These are phyloP conservation scores for Thermophis baileyi DNA, from an alignment of 2,113 vertebrate species.

Conservation along the genomic window DNA sequence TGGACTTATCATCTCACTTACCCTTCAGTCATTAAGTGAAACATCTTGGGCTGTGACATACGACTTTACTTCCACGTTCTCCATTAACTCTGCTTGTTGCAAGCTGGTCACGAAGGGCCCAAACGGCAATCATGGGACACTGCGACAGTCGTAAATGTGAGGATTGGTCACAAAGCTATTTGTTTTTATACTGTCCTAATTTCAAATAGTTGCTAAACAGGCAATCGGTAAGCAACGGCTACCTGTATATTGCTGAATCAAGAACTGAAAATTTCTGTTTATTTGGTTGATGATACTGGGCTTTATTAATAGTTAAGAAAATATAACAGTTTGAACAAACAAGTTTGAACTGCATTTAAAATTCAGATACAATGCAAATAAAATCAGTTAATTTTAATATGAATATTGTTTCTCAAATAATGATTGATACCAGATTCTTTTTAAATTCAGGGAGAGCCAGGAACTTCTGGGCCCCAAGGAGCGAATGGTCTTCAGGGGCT, in stretches of 20 bases:
- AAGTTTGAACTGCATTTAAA: not conserved
- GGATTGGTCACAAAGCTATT: not conserved
- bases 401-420: not conserved
- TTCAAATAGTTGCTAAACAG: not conserved
- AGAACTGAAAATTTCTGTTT: not conserved
- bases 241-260: not conserved
- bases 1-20: not conserved
- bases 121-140: not conserved
- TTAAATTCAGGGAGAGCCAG: conserved; percentile 69
- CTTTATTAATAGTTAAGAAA: not conserved
- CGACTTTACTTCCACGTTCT: not conserved
- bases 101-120: not conserved
- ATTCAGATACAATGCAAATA: not conserved
- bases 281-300: not conserved
- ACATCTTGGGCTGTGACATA: not conserved
- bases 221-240: not conserved
- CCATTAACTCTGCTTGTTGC: not conserved
- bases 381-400: not conserved
- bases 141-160: not conserved
- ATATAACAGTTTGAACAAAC: rapidly evolving
- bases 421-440: not conserved
- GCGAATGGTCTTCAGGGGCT: conserved; percentile 58
- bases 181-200: not conserved
- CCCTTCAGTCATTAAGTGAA: not conserved
- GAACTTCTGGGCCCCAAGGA: conserved; percentile 51